These are phyloP conservation scores for Dolichotis patagonum DNA, from an alignment of 2,113 vertebrate species.

Conservation along the genomic window DNA sequence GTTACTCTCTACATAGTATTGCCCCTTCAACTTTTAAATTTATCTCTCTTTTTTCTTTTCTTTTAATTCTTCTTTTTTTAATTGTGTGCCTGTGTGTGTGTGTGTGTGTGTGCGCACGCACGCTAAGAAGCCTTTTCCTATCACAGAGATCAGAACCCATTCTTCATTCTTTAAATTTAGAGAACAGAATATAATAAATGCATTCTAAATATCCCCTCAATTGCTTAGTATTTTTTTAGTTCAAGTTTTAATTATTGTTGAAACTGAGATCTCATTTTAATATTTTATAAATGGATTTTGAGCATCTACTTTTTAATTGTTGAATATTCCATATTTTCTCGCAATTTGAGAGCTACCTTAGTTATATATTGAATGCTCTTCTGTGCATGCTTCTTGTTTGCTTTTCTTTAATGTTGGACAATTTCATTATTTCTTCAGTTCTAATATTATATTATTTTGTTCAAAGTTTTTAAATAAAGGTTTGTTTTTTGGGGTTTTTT, in stretches of 20 bases:
- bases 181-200: not conserved
- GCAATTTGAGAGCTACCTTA: not conserved
- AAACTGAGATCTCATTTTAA: not conserved
- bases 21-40: not conserved
- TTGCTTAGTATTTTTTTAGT: not conserved
- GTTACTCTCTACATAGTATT: not conserved
- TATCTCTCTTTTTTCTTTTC: not conserved
- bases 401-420: not conserved
- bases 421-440: not conserved
- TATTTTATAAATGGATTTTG: not conserved
- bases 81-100: not conserved
- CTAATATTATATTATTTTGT: not conserved
- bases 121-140: not conserved
- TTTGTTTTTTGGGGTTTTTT: no score
- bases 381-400: not conserved
- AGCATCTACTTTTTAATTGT: not conserved
- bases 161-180: not conserved
- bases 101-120: no score
- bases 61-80: not conserved
- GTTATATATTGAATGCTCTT: not conserved
- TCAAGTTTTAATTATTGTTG: not conserved
- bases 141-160: not conserved
- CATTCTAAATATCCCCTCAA: not conserved
- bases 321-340: not conserved
- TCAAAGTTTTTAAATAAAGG: not conserved